These are phyloP conservation scores for Hyles vespertilio DNA, from an alignment of 1,140 invertebrate species.

Conservation along the genomic window DNA sequence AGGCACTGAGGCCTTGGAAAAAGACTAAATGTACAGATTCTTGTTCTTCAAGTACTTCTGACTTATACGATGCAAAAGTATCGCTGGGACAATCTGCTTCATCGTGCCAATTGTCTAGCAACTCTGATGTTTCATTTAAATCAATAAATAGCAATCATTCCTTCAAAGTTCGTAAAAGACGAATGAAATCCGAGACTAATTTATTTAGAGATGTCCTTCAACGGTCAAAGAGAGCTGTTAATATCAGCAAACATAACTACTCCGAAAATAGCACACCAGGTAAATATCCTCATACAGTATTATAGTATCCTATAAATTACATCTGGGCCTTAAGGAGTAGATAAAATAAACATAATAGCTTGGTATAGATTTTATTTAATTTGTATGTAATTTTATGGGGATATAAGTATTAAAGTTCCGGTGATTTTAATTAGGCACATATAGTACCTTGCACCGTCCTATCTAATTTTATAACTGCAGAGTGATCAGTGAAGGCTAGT, in stretches of 20 bases:
- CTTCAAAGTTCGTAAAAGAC: conserved; percentile 55
- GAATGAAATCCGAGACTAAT: conserved; percentile 54
- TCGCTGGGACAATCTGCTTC: conserved; percentile 23
- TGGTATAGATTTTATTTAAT: not conserved
- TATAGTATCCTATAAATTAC: too few species aligned
- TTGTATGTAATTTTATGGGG: not conserved
- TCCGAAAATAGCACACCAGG: conserved; percentile 40
- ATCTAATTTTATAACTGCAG: not conserved
- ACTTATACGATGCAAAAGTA: conserved; percentile 32
- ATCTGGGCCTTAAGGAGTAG: too few species aligned
- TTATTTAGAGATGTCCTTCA: conserved; percentile 53
- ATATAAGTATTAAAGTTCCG: not conserved
- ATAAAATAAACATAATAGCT: not conserved
- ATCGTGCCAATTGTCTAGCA: conserved; percentile 40
- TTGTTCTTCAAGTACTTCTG: conserved; percentile 39
- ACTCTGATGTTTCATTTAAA: conserved; percentile 61
- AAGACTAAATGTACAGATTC: conserved; percentile 49
- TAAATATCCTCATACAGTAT: conserved; percentile 13
- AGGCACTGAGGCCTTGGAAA: conserved; percentile 39
- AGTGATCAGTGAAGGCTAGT: too few species aligned
- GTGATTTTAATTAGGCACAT: not conserved
- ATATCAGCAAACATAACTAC: conserved; percentile 28
- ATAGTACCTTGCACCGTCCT: not conserved
- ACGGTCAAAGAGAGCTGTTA: conserved; percentile 36
- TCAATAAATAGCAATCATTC: conserved; percentile 58